phyloP scores from a whole-genome alignment of 2,888 invertebrate genomes.

The Drosophila merina region DNA sequence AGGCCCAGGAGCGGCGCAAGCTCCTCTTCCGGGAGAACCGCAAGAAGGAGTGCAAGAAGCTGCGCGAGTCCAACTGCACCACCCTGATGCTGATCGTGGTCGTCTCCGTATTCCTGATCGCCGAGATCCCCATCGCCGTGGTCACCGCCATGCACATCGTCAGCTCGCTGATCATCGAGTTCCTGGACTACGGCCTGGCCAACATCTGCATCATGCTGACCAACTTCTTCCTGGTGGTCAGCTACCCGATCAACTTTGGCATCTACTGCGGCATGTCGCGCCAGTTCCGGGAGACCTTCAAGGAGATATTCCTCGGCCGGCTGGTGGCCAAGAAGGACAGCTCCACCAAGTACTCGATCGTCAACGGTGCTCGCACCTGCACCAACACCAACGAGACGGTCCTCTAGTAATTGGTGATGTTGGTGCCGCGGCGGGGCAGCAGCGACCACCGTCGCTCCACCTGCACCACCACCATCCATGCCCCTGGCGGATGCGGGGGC shows the following conservation, averaged over 20 bases:
- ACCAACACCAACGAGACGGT: conserved; percentile 94
- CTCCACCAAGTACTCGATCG: conserved; percentile 91
- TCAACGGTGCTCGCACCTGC: conserved; percentile 92
- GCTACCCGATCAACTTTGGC: conserved; percentile 97
- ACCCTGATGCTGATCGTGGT: conserved; percentile 95
- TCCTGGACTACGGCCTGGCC: conserved; percentile 91
- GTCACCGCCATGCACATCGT: conserved; percentile 93
- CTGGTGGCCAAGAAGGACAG: conserved; percentile 86
- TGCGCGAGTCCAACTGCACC: conserved; percentile 91
- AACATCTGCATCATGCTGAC: conserved; percentile 92
- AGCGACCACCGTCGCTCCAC: conserved; percentile 67
- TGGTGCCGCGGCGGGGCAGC: conserved; percentile 77
- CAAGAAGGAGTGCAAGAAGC: conserved; percentile 91
- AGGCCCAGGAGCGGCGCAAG: conserved; percentile 91
- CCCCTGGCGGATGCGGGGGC: background rate
- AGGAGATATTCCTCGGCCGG: conserved; percentile 88
- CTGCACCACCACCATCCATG: conserved; percentile 22
- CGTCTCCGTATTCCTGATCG: conserved; percentile 92
- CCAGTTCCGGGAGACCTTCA: conserved; percentile 97
- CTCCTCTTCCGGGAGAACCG: conserved; percentile 91
- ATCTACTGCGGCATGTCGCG: conserved; percentile 98
- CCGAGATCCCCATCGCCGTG: conserved; percentile 93
- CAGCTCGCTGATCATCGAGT: conserved; percentile 89
- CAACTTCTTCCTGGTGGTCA: conserved; percentile 95
- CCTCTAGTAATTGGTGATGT: conserved; percentile 82